These are phyloP conservation scores for Calliopum simillimum DNA, from an alignment of 2,888 invertebrate genomes.

Conservation along the genomic window DNA sequence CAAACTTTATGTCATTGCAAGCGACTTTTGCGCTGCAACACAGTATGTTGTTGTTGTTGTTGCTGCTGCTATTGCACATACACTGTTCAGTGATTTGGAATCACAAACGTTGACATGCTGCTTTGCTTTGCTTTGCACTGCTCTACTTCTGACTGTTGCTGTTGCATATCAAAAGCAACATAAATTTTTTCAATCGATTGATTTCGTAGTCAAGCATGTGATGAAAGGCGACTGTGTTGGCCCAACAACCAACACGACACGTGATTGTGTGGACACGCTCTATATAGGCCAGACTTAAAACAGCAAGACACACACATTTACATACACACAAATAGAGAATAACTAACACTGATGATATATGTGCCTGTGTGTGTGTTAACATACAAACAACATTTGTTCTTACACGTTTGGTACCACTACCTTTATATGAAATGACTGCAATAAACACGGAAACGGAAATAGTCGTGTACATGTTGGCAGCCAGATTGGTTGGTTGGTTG, in stretches of 20 bases:
- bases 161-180: constrained; percentile 53
- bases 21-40: too few relatives aligned
- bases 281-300: background rate
- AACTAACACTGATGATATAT: too few relatives aligned
- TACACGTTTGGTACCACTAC: too few relatives aligned
- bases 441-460: constrained; percentile 6
- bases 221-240: constrained; percentile 42
- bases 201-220: constrained; percentile 54
- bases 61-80: constrained; percentile 17
- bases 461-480: background rate
- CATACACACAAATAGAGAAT: too few relatives aligned
- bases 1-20: too few relatives aligned
- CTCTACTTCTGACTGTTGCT: constrained; percentile 16
- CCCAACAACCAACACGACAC: constrained; percentile 1
- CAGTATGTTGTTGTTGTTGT: background rate
- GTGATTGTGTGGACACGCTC: constrained; percentile 19
- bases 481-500: too few relatives aligned
- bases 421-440: constrained; percentile 6
- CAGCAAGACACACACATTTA: too few relatives aligned
- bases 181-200: constrained; percentile 58
- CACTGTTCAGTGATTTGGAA: constrained; percentile 24
- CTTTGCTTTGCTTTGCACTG: too few relatives aligned
- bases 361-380: too few relatives aligned
- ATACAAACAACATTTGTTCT: too few relatives aligned
- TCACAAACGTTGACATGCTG: constrained; percentile 31